Evolutionary conservation across 2,888 invertebrate species (phyloP).

Genomic region (Amphipoea oculea): DNA sequence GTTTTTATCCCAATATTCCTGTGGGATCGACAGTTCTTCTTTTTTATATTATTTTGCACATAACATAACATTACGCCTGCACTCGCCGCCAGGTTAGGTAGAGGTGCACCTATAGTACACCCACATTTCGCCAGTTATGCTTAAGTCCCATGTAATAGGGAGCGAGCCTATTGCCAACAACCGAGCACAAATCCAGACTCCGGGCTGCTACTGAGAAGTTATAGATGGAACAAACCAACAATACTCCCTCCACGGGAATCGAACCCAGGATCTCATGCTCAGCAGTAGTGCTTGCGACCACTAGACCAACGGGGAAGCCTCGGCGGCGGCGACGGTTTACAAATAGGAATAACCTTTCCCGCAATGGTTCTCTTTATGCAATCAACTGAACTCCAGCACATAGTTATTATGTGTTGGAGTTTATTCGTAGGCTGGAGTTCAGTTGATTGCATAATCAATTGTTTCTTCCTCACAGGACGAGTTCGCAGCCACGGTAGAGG

Average conservation of each 20-base stretch:
- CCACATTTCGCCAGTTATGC: no score
- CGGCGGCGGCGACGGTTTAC: background rate
- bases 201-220: no score
- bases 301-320: background rate
- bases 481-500: slow-evolving; percentile 97
- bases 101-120: no score
- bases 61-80: no score
- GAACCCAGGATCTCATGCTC: no score
- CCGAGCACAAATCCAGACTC: no score
- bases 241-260: background rate
- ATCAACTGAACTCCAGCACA: background rate
- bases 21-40: no score
- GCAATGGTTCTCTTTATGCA: background rate
- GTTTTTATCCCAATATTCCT: no score
- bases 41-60: background rate
- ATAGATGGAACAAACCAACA: background rate
- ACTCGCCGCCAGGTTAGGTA: no score
- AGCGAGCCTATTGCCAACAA: no score
- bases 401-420: background rate
- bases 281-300: background rate
- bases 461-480: slow-evolving; percentile 92
- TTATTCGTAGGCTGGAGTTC: no score
- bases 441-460: background rate
- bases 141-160: no score
- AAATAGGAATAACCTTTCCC: background rate